phyloP scores from a whole-genome alignment of 2,797 vertebrate species.

The Glyptemys insculpta region DNA sequence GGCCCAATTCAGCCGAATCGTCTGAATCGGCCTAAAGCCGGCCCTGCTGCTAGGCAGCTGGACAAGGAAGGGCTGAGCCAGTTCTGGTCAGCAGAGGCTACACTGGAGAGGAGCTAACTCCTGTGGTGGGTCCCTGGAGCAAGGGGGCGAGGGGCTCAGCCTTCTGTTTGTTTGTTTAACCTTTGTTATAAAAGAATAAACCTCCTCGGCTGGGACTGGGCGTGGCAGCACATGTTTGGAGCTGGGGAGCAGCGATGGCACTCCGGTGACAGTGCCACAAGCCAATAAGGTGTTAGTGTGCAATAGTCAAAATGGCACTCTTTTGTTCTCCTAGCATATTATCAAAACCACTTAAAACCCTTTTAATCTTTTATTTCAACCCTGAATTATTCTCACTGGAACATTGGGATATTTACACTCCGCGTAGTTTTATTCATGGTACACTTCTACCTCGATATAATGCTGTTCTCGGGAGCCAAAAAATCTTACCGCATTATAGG shows the following conservation, averaged over 20 bases:
- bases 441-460: not conserved
- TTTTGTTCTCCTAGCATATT: not conserved
- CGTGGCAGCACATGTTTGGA: not conserved
- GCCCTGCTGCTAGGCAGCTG: too few species aligned
- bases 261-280: not conserved
- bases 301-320: fast-evolving
- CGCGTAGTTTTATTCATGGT: not conserved
- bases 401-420: not conserved
- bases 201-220: not conserved
- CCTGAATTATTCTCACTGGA: not conserved
- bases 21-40: too few species aligned
- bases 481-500: too few species aligned
- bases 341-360: not conserved
- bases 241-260: not conserved
- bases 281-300: not conserved
- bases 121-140: not conserved
- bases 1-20: too few species aligned
- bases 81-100: too few species aligned
- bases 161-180: not conserved
- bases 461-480: too few species aligned
- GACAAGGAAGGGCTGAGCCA: not conserved
- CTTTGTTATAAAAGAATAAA: not conserved
- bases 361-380: not conserved
- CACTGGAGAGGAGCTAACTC: not conserved
- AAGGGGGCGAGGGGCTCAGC: not conserved